These are phyloP conservation scores for Drosophila nigrodunni DNA, from an alignment of 1,140 invertebrate species.

Conservation along the genomic window DNA sequence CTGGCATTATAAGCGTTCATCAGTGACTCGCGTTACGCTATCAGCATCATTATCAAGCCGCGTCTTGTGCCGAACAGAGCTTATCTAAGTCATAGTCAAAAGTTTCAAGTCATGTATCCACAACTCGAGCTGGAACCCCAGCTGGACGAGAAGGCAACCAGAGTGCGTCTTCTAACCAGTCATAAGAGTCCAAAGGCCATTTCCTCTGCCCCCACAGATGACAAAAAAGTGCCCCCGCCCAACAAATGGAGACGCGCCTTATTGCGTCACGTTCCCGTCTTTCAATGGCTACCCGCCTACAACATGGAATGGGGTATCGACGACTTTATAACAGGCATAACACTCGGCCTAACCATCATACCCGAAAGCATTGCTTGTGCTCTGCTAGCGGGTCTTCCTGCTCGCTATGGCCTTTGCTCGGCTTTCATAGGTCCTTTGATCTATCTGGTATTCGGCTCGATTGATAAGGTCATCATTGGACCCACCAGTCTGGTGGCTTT, in stretches of 20 bases:
- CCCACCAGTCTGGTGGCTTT: slow-evolving; percentile 91
- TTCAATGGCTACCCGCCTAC: slow-evolving; percentile 89
- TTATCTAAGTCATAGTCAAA: background rate
- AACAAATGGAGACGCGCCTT: slow-evolving; percentile 58
- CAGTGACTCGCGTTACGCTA: slow-evolving; percentile 34
- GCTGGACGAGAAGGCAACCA: slow-evolving; percentile 54
- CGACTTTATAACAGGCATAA: slow-evolving; percentile 91
- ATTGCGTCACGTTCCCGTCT: slow-evolving; percentile 77
- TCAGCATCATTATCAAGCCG: slow-evolving; percentile 55
- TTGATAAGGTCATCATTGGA: slow-evolving; percentile 96
- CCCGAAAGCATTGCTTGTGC: slow-evolving; percentile 94
- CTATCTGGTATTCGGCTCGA: slow-evolving; percentile 94
- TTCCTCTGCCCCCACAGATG: background rate
- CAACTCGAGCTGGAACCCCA: slow-evolving; percentile 62
- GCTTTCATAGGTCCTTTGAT: slow-evolving; percentile 90
- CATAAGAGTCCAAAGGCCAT: background rate
- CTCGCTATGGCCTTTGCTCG: slow-evolving; percentile 86
- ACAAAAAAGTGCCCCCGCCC: slow-evolving; percentile 32
- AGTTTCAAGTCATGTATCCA: slow-evolving; percentile 56
- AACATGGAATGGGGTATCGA: slow-evolving; percentile 86
- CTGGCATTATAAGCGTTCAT: slow-evolving; percentile 48
- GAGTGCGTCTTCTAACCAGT: slow-evolving; percentile 38
- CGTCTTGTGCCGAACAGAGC: slow-evolving; percentile 49
- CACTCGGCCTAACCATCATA: slow-evolving; percentile 92
- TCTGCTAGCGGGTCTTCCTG: slow-evolving; percentile 89